A percentile compares a stretch with the other conserved stretches of the same genome.
Evolutionary conservation across 2,888 invertebrate species (phyloP).

Genomic region (Mystacides longicornis): DNA sequence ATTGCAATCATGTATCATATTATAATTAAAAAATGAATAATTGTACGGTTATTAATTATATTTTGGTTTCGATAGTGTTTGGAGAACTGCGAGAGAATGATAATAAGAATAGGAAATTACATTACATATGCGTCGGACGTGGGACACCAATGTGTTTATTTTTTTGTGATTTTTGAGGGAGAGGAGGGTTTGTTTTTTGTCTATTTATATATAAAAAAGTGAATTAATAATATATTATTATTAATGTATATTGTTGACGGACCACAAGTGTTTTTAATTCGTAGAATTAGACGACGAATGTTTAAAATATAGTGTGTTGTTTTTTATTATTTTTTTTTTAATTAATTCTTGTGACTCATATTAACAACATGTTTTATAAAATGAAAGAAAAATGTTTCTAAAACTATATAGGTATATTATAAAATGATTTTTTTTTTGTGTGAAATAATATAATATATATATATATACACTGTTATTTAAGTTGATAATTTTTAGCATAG

Average conservation of each 20-base stretch:
- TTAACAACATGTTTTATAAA: background rate
- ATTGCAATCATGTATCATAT: too few relatives aligned
- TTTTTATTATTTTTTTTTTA: background rate
- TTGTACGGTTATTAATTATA: too few relatives aligned
- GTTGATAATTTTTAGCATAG: background rate
- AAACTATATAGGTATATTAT: too few relatives aligned
- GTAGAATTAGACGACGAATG: background rate
- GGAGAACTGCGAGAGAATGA: background rate
- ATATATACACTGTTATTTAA: background rate
- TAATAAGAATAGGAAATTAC: background rate
- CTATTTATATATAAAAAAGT: background rate
- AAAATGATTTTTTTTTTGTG: background rate
- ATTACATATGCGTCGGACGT: background rate
- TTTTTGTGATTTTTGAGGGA: constrained; percentile 3
- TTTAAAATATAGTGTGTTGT: background rate
- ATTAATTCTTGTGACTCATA: background rate
- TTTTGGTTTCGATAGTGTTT: background rate
- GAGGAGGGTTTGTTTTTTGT: constrained; percentile 5
- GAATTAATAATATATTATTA: background rate
- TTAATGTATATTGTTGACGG: constrained; percentile 3
- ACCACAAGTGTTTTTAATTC: background rate
- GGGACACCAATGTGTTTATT: background rate
- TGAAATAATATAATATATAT: background rate
- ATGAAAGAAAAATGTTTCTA: too few relatives aligned
- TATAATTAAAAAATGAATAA: too few relatives aligned